These are phyloP conservation scores for Drosophila pegasa DNA, from an alignment of 2,888 invertebrate species.

Conservation along the genomic window DNA sequence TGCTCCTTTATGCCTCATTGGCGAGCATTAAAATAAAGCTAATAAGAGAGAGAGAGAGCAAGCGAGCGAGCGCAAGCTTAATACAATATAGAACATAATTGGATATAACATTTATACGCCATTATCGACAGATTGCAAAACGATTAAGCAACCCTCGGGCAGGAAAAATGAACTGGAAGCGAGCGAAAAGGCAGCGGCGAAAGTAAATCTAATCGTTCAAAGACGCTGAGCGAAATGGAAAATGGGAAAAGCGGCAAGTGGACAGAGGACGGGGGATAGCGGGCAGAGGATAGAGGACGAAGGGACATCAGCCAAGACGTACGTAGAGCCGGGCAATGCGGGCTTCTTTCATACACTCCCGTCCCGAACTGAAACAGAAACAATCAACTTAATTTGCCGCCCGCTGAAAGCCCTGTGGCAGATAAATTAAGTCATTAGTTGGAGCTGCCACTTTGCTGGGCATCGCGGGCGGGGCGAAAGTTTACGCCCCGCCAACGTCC, in stretches of 20 bases:
- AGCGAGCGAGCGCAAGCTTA: constrained; percentile 19
- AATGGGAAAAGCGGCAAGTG: neutral
- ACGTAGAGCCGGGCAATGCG: constrained; percentile 43
- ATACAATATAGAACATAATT: constrained; percentile 69
- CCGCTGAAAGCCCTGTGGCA: constrained; percentile 83
- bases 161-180: constrained; percentile 54
- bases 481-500: constrained; percentile 27
- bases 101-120: constrained; percentile 83
- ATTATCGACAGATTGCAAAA: constrained; percentile 84
- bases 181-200: constrained; percentile 27
- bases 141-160: constrained; percentile 77
- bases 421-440: constrained; percentile 86
- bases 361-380: constrained; percentile 55
- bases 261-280: neutral
- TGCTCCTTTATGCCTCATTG: neutral
- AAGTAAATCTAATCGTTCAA: constrained; percentile 62
- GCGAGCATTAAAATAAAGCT: neutral
- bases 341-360: constrained; percentile 28
- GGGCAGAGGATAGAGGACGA: neutral
- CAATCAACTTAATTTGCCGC: constrained; percentile 83
- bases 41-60: constrained; percentile 3
- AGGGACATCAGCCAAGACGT: neutral
- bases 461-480: constrained; percentile 35
- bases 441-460: constrained; percentile 66
- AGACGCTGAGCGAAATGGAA: constrained; percentile 8